phyloP scores from a whole-genome alignment of 2,888 invertebrate genomes.

The Ophion ellenae region DNA sequence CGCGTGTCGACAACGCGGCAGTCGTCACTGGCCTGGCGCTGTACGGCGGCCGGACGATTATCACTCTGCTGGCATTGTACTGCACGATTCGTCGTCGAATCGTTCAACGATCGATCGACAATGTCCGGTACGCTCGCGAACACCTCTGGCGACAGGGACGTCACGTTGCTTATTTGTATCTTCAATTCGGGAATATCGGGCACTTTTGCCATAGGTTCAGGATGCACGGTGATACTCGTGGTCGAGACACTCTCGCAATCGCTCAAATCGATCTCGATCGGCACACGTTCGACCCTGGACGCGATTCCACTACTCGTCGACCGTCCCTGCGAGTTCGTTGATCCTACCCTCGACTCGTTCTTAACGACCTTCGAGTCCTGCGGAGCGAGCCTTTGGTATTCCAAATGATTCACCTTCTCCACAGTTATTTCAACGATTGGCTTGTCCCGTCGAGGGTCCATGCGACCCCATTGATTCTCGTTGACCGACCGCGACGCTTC shows the following conservation, averaged over 20 bases:
- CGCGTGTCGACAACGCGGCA: neutral
- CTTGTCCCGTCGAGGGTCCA: neutral
- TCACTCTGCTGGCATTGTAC: neutral
- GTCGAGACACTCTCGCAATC: slow-evolving; percentile 38
- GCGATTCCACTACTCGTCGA: neutral
- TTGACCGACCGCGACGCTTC: slow-evolving; percentile 2
- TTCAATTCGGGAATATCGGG: slow-evolving; percentile 65
- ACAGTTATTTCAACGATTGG: neutral
- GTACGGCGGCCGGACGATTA: neutral
- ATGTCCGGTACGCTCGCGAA: slow-evolving; percentile 69
- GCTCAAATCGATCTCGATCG: slow-evolving; percentile 51
- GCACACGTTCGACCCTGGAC: neutral
- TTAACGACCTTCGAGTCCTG: neutral
- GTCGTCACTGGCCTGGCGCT: neutral
- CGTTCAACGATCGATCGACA: neutral
- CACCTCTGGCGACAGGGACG: slow-evolving; percentile 75
- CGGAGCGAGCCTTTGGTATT: neutral
- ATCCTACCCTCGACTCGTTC: neutral
- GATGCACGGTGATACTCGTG: slow-evolving; percentile 14
- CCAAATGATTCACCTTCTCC: neutral
- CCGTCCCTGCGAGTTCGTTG: neutral
- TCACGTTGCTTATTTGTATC: slow-evolving; percentile 76
- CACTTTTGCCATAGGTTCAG: neutral
- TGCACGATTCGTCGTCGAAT: slow-evolving; percentile 28
- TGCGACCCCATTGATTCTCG: neutral